Conservation (phyloP, 2,113 vertebrate species). For the Oncorhynchus mykiss region DNA sequence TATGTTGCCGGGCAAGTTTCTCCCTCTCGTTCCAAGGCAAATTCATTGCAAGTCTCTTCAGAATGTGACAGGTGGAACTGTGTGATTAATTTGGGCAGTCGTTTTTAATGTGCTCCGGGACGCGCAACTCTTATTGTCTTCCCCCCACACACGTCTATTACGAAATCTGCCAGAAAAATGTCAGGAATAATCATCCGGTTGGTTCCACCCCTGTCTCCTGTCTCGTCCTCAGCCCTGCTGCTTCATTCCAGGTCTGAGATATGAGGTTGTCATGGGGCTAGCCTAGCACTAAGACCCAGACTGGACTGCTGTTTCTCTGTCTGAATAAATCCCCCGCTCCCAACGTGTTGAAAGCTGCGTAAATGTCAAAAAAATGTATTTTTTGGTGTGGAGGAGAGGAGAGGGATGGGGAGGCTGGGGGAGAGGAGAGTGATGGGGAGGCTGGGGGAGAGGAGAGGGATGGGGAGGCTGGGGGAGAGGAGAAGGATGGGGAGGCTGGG, state of each 20-base stretch:
- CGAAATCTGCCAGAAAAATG: constrained; percentile 58
- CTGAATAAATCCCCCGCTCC: constrained; percentile 62
- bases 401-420: too few species aligned
- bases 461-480: too few species aligned
- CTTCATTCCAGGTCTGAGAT: constrained; percentile 60
- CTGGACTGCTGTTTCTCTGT: constrained; percentile 36
- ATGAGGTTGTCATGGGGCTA: constrained; percentile 42
- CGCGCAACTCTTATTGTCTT: constrained; percentile 65
- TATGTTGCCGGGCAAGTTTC: constrained; percentile 49
- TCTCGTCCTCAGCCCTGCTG: constrained; percentile 11
- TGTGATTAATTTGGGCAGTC: constrained; percentile 74
- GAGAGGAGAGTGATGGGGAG: too few species aligned
- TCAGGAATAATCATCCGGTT: constrained; percentile 32
- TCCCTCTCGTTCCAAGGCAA: constrained; percentile 56
- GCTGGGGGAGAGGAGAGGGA: too few species aligned
- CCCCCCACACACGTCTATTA: constrained; percentile 55
- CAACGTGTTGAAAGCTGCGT: constrained; percentile 71
- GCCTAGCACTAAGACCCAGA: constrained; percentile 28
- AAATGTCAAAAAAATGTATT: constrained; percentile 70
- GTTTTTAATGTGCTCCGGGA: constrained; percentile 71
- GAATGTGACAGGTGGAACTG: constrained; percentile 72
- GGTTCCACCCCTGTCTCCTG: neutral
- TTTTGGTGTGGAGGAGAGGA: constrained; percentile 25
- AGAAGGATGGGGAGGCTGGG: too few species aligned
- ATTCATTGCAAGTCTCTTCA: constrained; percentile 62